phyloP scores from a whole-genome alignment of 2,888 invertebrate species.

The Serrognathus titanus region DNA sequence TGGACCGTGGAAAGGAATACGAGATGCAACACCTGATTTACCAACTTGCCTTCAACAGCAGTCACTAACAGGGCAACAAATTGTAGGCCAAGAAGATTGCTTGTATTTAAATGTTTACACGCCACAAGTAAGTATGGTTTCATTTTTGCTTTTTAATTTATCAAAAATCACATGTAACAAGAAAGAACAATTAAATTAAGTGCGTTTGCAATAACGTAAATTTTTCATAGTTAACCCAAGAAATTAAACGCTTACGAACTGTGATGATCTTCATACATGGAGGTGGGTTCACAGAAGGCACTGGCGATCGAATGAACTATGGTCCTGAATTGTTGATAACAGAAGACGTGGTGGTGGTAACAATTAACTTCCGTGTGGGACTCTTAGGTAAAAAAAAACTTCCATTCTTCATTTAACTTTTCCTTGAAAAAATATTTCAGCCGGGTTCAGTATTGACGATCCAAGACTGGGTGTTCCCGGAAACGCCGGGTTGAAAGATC shows the following conservation, averaged over 20 bases:
- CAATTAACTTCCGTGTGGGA: slow-evolving; percentile 68
- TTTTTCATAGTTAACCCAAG: slow-evolving; percentile 28
- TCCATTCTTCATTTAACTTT: background rate
- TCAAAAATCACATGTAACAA: too few species aligned
- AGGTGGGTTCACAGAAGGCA: slow-evolving; percentile 72
- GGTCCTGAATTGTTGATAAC: slow-evolving; percentile 68
- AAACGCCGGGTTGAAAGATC: slow-evolving; percentile 46
- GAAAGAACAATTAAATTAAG: too few species aligned
- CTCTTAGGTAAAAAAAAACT: slow-evolving; percentile 19
- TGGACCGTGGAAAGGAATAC: slow-evolving; percentile 58
- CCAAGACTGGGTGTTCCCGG: slow-evolving; percentile 35
- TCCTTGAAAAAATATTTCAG: slow-evolving; percentile 25
- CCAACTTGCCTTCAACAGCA: slow-evolving; percentile 2
- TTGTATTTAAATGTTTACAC: slow-evolving; percentile 71
- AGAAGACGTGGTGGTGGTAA: slow-evolving; percentile 64
- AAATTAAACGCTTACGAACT: slow-evolving; percentile 47
- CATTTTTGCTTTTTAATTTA: too few species aligned
- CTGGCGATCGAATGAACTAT: slow-evolving; percentile 63
- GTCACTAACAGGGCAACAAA: slow-evolving; percentile 33
- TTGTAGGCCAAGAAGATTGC: slow-evolving; percentile 76
- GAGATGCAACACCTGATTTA: slow-evolving; percentile 54
- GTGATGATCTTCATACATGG: slow-evolving; percentile 76
- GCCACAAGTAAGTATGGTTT: slow-evolving; percentile 43
- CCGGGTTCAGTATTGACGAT: slow-evolving; percentile 42
- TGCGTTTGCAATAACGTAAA: too few species aligned